Evolutionary conservation across 2,888 invertebrate species (phyloP), one percentile per base, ranked within the genome.

Genomic region (Drosophila parthenogenetica): DNA sequence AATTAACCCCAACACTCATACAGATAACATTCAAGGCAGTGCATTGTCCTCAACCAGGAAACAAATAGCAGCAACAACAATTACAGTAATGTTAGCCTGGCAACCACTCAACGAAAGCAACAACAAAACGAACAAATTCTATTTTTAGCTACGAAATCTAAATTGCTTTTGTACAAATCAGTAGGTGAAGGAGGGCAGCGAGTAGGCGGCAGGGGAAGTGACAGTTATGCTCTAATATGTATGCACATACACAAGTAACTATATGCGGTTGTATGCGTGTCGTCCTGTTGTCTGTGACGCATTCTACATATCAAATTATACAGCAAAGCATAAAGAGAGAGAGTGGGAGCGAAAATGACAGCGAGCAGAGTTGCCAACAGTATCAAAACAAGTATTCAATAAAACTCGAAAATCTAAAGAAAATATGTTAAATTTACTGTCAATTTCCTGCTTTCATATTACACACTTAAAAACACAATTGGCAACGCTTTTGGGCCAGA

Each of bases 21-120:
- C 32, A 35, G 62, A 66, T 54, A 67, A 65, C 53, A 43, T 78
- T 86, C 70, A 89, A 86, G 87, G 83, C 74, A 89, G 84, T 85
- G 84, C 89, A 85, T 89, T 85, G 85, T 85, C 87, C 89, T 85
- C 79, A 72, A 63, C 60, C 76, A 67, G 80, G 66, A 77, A 80
- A 58, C 62, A 60, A 40, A 42, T 39, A 48, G 25, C 51, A 37
- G 42, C 40, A 25, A 51, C 43, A 55, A 45, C 25, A 63, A 45
- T 17, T 58, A 48, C 53, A 39, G 22, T 7, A n/a, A 62, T 35
- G 46, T 42, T 63, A 57, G 67, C 80, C 60, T 85, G 79, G 79
- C 79, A 80, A 85, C 83, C 67, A 50, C 0, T 11, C 35, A 40
- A 58, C 35, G 39, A 42, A 49, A 57, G 8, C 66, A 80, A 64